A percentile compares a stretch with the other conserved stretches of the same genome.
These are phyloP conservation scores for Cheilosia scutellata DNA, from an alignment of 2,888 invertebrate species.

Conservation along the genomic window DNA sequence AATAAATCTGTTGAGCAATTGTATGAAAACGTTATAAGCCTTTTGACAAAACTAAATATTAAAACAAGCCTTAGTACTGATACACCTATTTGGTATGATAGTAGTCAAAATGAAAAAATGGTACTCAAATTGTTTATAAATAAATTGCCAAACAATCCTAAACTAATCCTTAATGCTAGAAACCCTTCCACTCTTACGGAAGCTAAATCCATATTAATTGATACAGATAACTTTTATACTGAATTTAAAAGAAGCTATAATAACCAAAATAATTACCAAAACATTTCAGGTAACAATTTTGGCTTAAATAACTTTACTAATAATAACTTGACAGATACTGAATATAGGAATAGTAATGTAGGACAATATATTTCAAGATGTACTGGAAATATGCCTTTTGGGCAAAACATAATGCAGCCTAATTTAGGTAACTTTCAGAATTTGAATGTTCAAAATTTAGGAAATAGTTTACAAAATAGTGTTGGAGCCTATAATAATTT, in stretches of 20 bases:
- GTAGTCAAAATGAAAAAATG: constrained; percentile 36
- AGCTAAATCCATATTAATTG: constrained; percentile 35
- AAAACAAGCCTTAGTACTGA: constrained; percentile 26
- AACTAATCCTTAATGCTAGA: constrained; percentile 30
- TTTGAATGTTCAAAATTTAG: too few species aligned
- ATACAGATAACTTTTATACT: constrained; percentile 25
- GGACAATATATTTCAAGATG: neutral
- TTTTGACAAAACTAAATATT: constrained; percentile 34
- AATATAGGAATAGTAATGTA: neutral
- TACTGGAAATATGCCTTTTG: neutral
- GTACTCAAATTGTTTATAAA: constrained; percentile 34
- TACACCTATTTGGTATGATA: constrained; percentile 27
- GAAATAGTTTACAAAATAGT: too few species aligned
- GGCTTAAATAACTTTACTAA: too few species aligned
- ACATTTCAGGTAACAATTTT: too few species aligned
- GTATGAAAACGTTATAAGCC: constrained; percentile 2
- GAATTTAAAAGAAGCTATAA: too few species aligned
- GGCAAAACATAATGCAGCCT: too few species aligned
- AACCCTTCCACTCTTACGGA: constrained; percentile 30
- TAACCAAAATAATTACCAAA: too few species aligned
- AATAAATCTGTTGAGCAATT: constrained; percentile 20
- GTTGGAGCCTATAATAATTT: too few species aligned
- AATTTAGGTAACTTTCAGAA: too few species aligned
- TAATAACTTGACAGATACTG: too few species aligned
- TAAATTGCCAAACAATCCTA: constrained; percentile 26